Base-by-base conservation (phyloP, 2,888 invertebrate genomes). In the Chaetoderma sp. region DNA sequence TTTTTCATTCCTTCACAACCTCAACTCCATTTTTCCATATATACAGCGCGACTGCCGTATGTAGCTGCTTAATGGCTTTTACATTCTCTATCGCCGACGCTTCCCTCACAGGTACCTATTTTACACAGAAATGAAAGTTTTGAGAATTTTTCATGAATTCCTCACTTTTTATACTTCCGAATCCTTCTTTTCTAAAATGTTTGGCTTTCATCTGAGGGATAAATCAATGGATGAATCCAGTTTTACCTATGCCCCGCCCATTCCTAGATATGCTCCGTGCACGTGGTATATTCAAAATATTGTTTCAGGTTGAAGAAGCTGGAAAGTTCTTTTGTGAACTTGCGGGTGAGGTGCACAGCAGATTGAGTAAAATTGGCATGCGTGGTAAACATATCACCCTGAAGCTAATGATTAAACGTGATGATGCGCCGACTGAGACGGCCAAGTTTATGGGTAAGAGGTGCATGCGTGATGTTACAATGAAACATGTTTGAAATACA, bases 391-490 rank as follows among this genome's bases (percentile, higher is more conserved):
- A 91, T 68, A 88, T 98, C n/a, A 95, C 95, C 5, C 87, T 98
- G 42, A 97, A 97, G 87, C 83, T 97, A 2, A 93, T 96, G 93
- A 91, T 96, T 16, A 89, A 96, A 75, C 91, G 93, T 21, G 90
- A 92, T 73, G 93, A 95, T 73, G 98, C 97, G 0, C 97, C 98
- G 0, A 88, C 91, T 45, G 95, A 96, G 88, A 92, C 97, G 0
- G 92, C 94, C 0, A 98, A 86, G 61, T 86, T 83, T 60, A 76
- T 86, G 78, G 86, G 85, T 84, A 70, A 63, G 60, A 33, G 13
- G 50, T n/a, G 28, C n/a, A 63, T 39, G 21, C 50, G 16, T 36
- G 28, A 28, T 25, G 21, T 55, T 33, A 36, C 13, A 33, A 16
- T 18, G 4, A n/a, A n/a, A n/a, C n/a, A n/a, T n/a, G n/a, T n/a